Percentiles rank a stretch among this genome's conserved stretches.
These are phyloP conservation scores for Heteractis magnifica DNA, from an alignment of 92 coral and sea anemone genomes.

Conservation along the genomic window DNA sequence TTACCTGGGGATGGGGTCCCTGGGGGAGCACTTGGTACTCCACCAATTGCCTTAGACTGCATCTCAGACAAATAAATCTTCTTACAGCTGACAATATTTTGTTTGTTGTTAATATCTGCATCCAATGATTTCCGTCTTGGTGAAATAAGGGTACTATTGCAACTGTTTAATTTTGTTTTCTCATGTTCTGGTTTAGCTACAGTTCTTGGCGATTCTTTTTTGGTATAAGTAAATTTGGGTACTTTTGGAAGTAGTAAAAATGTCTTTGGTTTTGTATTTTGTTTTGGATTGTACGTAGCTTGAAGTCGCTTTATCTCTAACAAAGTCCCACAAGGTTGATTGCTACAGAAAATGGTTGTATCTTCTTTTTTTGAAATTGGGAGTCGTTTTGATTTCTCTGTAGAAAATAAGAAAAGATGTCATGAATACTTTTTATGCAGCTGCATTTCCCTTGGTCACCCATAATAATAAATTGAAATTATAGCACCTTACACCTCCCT, in stretches of 20 bases:
- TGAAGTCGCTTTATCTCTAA: constrained; percentile 48
- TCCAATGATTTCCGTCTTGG: constrained; percentile 24
- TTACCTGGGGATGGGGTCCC: constrained; percentile 79
- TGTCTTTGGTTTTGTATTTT: constrained; percentile 26
- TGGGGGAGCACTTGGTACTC: constrained; percentile 92
- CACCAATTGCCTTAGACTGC: constrained; percentile 81
- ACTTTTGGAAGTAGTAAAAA: constrained; percentile 64
- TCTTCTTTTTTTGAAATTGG: not conserved
- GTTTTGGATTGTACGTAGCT: constrained; percentile 50
- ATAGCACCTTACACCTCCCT: too few relatives aligned
- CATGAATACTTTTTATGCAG: too few relatives aligned
- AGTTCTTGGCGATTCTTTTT: constrained; percentile 17
- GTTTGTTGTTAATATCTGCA: not conserved
- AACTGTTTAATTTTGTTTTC: not conserved
- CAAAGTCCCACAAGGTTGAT: constrained; percentile 24
- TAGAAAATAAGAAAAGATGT: not conserved
- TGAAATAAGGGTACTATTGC: constrained; percentile 19
- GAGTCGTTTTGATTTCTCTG: not conserved
- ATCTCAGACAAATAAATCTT: constrained; percentile 84
- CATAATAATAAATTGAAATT: too few relatives aligned
- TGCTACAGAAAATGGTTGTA: constrained; percentile 18
- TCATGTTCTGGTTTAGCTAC: constrained; percentile 24
- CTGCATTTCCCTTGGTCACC: too few relatives aligned
- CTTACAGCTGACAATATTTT: constrained; percentile 24
- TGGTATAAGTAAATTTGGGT: constrained; percentile 1